A percentile compares a stretch with the other conserved stretches of the same genome.
Evolutionary conservation across 2,888 invertebrate genomes (phyloP).

Genomic region (Agrotis puta): DNA sequence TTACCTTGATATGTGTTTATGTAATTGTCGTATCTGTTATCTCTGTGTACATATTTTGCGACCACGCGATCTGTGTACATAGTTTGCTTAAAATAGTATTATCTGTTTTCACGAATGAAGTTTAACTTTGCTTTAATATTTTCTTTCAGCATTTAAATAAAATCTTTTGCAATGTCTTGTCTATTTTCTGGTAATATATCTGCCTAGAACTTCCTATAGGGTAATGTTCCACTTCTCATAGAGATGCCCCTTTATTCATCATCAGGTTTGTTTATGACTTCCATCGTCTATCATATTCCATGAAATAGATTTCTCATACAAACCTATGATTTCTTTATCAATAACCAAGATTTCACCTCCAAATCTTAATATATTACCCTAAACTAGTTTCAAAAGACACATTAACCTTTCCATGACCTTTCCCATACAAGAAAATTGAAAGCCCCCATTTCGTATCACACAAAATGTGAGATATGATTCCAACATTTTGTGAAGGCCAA

Average conservation of each 20-base stretch:
- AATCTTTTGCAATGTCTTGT: background rate
- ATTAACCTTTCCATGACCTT: slow-evolving; percentile 22
- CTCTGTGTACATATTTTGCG: background rate
- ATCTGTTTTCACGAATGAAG: background rate
- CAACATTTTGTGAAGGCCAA: slow-evolving; percentile 41
- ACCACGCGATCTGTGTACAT: background rate
- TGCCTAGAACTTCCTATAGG: background rate
- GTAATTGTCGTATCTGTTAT: slow-evolving; percentile 31
- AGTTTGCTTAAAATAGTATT: background rate
- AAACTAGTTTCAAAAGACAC: background rate
- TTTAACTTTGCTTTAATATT: background rate
- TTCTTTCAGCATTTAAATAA: background rate
- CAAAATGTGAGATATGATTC: slow-evolving; percentile 35
- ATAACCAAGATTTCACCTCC: background rate
- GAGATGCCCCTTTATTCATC: background rate
- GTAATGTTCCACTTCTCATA: background rate
- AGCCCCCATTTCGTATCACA: slow-evolving; percentile 27
- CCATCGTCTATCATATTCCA: background rate
- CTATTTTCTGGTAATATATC: background rate
- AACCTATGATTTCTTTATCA: background rate
- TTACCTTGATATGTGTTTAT: slow-evolving; percentile 33
- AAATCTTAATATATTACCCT: background rate
- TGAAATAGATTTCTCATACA: background rate
- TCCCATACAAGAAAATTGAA: slow-evolving; percentile 11
- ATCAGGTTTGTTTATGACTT: background rate